Base-by-base conservation (phyloP, 2,113 vertebrate species). In the Tor tambroides region DNA sequence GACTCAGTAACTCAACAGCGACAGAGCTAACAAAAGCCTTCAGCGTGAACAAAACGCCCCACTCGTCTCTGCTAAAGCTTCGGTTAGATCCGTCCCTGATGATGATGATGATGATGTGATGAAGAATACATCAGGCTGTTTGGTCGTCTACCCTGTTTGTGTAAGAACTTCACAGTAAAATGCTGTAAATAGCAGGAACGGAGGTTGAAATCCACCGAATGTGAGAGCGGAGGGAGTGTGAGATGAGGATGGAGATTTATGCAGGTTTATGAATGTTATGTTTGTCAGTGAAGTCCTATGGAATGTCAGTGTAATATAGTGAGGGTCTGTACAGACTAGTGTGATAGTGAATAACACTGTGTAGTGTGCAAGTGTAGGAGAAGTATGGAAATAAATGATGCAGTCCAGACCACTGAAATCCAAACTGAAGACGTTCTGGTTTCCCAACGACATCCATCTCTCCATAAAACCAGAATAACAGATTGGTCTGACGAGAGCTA, bases 121-220 rank as follows among this genome's bases (percentile, higher is more conserved):
- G 51, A 76, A 19, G 69, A 69, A 28, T 10, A 77, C 72, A 74
- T 26, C 49, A 30, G 74, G 63, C 69, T 78, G 85, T 69, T 49
- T 71, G 77, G 51, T 72, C 54, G 4, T 86, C 67, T 87, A 86
- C 78, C 51, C 85, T 87, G 86, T 83, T 26, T 76, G 54, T 51
- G 43, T 79, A 46, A 77, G 87, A 81, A 65, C 15, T 86, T 88
- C 87, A 88, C 79, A 88, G 87, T 88, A 76, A 59, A 19, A 83
- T 63, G 65, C 56, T 71, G 56, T 38, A 28, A 78, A 79, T 41
- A 86, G 49, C 71, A 88, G 67, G 71, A 88, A 30, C 23, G 61
- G 41, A 49, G 78, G 19, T 63, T 77, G 43, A 15, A 26, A 43
- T 56, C 51, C 77, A 79, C 7, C 35, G 17, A 49, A 41, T 14